phyloP scores from a whole-genome alignment of 1,140 invertebrate species.

The Scaptomyza graminum region DNA sequence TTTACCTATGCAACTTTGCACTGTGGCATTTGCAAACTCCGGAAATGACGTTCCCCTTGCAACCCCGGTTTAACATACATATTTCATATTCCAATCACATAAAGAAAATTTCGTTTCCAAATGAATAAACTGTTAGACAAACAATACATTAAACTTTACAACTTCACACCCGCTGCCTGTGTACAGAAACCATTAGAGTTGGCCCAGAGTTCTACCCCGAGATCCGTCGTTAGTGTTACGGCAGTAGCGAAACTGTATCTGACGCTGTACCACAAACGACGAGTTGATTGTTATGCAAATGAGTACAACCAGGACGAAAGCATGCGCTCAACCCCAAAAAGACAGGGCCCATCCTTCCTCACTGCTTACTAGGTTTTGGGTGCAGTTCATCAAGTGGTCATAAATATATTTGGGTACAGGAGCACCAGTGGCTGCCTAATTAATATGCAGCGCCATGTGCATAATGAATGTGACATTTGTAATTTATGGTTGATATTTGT shows the following conservation, averaged over 20 bases:
- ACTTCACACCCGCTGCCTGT: slow-evolving; percentile 76
- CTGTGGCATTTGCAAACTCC: neutral
- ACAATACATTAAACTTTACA: slow-evolving; percentile 82
- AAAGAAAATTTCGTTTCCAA: slow-evolving; percentile 63
- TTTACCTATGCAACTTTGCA: neutral
- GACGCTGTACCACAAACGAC: slow-evolving; percentile 70
- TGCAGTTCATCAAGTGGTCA: slow-evolving; percentile 82
- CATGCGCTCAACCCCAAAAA: slow-evolving; percentile 47
- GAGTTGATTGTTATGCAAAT: slow-evolving; percentile 82
- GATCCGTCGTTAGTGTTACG: slow-evolving; percentile 20
- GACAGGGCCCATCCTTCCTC: slow-evolving; percentile 1
- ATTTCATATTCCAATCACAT: slow-evolving; percentile 65
- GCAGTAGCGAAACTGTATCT: slow-evolving; percentile 12
- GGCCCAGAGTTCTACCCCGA: slow-evolving; percentile 25
- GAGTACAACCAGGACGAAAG: slow-evolving; percentile 75
- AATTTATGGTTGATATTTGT: slow-evolving; percentile 80
- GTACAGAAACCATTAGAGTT: slow-evolving; percentile 63
- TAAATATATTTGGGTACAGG: slow-evolving; percentile 61
- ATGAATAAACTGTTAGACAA: slow-evolving; percentile 82
- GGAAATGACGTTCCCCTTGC: slow-evolving; percentile 26
- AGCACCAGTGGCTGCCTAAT: slow-evolving; percentile 56
- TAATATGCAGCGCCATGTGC: slow-evolving; percentile 81
- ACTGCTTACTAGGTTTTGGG: slow-evolving; percentile 2
- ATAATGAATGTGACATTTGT: slow-evolving; percentile 80
- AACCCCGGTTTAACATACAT: slow-evolving; percentile 40